A percentile compares a stretch with the other conserved stretches of the same genome.
Conservation (phyloP, 2,797 vertebrate genomes). For the Pangasius larnaudii region DNA sequence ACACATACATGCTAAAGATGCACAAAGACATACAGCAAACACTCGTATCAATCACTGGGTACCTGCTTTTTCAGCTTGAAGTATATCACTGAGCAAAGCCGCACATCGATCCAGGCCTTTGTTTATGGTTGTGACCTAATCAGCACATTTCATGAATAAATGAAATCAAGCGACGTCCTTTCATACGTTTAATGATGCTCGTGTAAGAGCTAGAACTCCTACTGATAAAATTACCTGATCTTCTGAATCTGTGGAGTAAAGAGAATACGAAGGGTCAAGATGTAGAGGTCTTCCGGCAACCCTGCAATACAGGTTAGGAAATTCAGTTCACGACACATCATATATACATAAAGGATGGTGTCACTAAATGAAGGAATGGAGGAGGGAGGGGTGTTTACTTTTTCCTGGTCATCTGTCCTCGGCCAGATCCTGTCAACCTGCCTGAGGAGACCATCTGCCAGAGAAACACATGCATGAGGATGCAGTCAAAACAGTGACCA, state of each 20-base stretch:
- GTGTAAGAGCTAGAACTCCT: background rate
- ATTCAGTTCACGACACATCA: background rate
- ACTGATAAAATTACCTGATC: slow-evolving; percentile 79
- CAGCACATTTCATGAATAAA: background rate
- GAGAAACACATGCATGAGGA: background rate
- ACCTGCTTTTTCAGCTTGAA: slow-evolving; percentile 83
- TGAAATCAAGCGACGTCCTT: background rate
- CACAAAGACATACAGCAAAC: background rate
- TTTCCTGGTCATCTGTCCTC: slow-evolving; percentile 68
- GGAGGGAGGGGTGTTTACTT: slow-evolving; percentile 68
- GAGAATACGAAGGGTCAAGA: slow-evolving; percentile 73
- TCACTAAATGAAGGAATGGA: background rate
- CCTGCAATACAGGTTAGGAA: slow-evolving; percentile 65
- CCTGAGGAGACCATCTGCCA: slow-evolving; percentile 83
- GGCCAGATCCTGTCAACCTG: slow-evolving; percentile 72
- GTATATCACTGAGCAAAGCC: slow-evolving; percentile 81
- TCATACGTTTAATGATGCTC: background rate
- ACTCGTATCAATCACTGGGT: background rate
- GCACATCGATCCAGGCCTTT: slow-evolving; percentile 86
- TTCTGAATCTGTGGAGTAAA: slow-evolving; percentile 83
- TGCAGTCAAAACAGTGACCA: background rate
- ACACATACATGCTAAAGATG: background rate
- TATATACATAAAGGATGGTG: background rate
- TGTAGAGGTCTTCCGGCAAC: slow-evolving; percentile 61
- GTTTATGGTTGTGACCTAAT: slow-evolving; percentile 77